Evolutionary conservation across 2,797 vertebrate species (phyloP).

Genomic region (Oophaga sylvatica): DNA sequence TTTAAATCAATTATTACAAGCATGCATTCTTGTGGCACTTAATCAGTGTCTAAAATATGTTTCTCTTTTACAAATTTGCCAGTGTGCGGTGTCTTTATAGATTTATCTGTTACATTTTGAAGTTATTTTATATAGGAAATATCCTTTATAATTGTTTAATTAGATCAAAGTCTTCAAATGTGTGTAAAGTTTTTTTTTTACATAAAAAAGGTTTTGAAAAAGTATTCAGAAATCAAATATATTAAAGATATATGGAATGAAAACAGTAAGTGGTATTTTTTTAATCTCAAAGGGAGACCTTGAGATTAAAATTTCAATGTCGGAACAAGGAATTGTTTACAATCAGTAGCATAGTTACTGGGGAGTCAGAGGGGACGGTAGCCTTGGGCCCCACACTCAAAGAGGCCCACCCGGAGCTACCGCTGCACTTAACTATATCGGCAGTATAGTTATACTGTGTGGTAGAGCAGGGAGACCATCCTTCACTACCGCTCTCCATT

Average conservation of each 20-base stretch:
- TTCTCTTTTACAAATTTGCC: conserved; percentile 22
- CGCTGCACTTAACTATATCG: no score
- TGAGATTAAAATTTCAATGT: no score
- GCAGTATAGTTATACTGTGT: no score
- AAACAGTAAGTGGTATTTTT: not conserved
- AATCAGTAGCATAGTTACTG: no score
- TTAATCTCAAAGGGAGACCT: no score
- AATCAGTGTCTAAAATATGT: not conserved
- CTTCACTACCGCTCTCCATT: no score
- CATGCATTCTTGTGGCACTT: not conserved
- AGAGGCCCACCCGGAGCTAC: no score
- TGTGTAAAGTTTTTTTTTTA: not conserved
- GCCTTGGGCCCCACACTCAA: no score
- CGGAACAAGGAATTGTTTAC: no score
- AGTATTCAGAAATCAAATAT: not conserved
- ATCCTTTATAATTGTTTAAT: not conserved
- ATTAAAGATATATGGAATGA: not conserved
- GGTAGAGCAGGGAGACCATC: no score
- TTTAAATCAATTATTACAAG: not conserved
- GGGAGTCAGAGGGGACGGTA: no score
- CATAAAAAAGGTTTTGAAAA: not conserved
- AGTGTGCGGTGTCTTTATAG: not conserved
- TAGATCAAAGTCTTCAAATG: not conserved
- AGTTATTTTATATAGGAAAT: not conserved
- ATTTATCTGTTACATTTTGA: not conserved